Evolutionary conservation across 2,797 vertebrate species (phyloP).

Genomic region (Onychomys arenicola): DNA sequence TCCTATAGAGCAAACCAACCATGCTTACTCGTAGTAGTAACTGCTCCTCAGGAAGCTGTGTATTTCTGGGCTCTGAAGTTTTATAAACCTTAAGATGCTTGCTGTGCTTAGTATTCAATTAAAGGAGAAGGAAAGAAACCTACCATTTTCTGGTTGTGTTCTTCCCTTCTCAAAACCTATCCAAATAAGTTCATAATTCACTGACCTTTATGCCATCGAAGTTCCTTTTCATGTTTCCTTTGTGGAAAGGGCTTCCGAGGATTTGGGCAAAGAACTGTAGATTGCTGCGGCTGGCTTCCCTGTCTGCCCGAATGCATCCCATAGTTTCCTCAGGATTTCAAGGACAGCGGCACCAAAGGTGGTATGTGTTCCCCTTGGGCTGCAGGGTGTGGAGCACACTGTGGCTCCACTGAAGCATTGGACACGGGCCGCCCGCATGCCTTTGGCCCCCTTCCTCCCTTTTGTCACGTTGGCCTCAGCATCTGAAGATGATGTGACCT

Average conservation of each 20-base stretch:
- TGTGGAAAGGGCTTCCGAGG: background rate
- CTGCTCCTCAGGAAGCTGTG: background rate
- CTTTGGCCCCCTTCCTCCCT: background rate
- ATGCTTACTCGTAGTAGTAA: background rate
- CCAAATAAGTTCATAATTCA: background rate
- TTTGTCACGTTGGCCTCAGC: background rate
- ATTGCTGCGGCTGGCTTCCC: background rate
- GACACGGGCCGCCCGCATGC: background rate
- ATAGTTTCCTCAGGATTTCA: slow-evolving; percentile 15
- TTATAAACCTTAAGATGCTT: background rate
- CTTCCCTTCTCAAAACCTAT: background rate
- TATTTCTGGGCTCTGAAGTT: background rate
- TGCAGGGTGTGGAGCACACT: background rate
- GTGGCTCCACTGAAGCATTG: background rate
- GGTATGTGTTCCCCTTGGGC: background rate
- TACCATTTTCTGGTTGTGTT: slow-evolving; percentile 13
- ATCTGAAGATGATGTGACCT: background rate
- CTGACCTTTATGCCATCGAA: background rate
- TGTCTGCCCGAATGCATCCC: background rate
- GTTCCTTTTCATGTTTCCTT: background rate
- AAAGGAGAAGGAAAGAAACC: slow-evolving; percentile 19
- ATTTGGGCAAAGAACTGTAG: background rate
- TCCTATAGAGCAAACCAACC: background rate
- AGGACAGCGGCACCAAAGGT: background rate
- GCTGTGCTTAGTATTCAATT: slow-evolving; percentile 10